These are phyloP conservation scores for Psilopogon haemacephalus DNA, from an alignment of 2,113 vertebrate genomes.

Conservation along the genomic window DNA sequence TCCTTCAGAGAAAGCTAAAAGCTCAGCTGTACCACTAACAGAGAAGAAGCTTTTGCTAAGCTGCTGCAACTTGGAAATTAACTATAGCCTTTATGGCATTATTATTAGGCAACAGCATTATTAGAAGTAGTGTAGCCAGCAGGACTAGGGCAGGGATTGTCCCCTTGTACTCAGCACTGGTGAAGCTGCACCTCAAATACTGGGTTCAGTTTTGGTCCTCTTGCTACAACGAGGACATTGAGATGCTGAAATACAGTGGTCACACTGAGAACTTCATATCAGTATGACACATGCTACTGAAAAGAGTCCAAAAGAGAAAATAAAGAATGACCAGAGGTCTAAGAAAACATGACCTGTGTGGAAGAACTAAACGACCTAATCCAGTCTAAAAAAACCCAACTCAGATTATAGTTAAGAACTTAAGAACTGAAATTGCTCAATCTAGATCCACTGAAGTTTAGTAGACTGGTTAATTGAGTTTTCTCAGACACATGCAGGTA, in stretches of 20 bases:
- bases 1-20: not conserved
- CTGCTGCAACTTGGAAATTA: not conserved
- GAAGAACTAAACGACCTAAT: not conserved
- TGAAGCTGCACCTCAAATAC: not conserved
- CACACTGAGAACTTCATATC: rapidly evolving
- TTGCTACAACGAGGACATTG: no score
- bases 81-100: not conserved
- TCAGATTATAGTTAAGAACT: not conserved
- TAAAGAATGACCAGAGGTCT: not conserved
- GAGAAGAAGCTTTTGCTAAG: not conserved
- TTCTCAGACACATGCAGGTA: not conserved
- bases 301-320: not conserved
- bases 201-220: no score
- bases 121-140: no score
- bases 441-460: not conserved
- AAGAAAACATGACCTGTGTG: not conserved
- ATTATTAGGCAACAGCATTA: no score
- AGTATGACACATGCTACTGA: not conserved
- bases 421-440: not conserved
- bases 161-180: not conserved
- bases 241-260: not conserved
- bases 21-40: not conserved
- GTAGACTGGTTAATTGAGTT: not conserved
- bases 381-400: not conserved
- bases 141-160: no score